phyloP scores from a whole-genome alignment of 2,113 vertebrate genomes.

The Toxotes chatareus region DNA sequence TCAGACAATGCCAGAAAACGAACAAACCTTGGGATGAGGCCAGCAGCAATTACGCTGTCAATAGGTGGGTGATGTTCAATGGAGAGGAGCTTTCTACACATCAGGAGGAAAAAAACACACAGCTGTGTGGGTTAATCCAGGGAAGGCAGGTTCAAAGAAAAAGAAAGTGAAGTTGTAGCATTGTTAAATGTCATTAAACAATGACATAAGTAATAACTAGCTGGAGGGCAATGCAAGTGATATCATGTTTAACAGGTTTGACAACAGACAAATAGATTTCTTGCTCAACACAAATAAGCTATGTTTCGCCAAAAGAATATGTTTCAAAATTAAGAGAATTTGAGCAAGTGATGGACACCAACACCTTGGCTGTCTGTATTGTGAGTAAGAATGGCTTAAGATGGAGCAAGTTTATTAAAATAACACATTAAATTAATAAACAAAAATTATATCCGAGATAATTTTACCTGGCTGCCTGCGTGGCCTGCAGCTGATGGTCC shows the following conservation, averaged over 20 bases:
- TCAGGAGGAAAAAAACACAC: neutral
- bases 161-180: neutral
- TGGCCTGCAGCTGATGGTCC: conserved; percentile 90
- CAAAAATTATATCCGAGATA: neutral
- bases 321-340: neutral
- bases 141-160: neutral
- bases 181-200: neutral
- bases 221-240: neutral
- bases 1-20: conserved; percentile 86
- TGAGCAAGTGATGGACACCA: neutral
- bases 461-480: conserved; percentile 90
- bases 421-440: neutral
- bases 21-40: conserved; percentile 90
- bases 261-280: neutral
- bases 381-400: neutral
- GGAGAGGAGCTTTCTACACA: conserved; percentile 91
- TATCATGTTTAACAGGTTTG: neutral
- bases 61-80: conserved; percentile 91
- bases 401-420: neutral
- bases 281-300: neutral
- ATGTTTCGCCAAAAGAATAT: neutral
- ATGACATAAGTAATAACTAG: neutral
- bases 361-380: too few species aligned
- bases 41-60: conserved; percentile 89
- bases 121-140: neutral